phyloP scores from a whole-genome alignment of 2,888 invertebrate genomes.

The Agriopis aurantiaria region DNA sequence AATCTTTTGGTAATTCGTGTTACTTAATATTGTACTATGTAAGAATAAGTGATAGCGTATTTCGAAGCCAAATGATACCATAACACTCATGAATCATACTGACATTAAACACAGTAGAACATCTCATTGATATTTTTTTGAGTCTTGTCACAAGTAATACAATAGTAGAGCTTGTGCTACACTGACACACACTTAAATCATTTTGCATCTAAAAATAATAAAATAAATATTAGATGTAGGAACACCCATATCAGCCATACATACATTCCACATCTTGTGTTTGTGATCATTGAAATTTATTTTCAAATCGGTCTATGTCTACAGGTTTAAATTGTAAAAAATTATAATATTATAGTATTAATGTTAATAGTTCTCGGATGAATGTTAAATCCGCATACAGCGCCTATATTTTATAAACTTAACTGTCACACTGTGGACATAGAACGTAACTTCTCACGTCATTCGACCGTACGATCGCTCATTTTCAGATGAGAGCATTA shows the following conservation, averaged over 20 bases:
- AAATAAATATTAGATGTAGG: slow-evolving; percentile 22
- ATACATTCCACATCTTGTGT: slow-evolving; percentile 49
- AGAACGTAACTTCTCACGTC: slow-evolving; percentile 75
- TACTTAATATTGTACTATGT: slow-evolving; percentile 34
- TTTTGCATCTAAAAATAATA: slow-evolving; percentile 54
- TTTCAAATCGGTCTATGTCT: slow-evolving; percentile 45
- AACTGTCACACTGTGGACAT: slow-evolving; percentile 59
- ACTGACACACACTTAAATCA: slow-evolving; percentile 67
- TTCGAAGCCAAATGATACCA: slow-evolving; percentile 52
- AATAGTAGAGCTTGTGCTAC: slow-evolving; percentile 78
- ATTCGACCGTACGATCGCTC: slow-evolving; percentile 81
- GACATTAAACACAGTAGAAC: slow-evolving; percentile 41
- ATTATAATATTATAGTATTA: no score
- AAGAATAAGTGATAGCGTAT: slow-evolving; percentile 53
- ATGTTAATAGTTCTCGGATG: slow-evolving; percentile 14
- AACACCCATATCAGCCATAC: slow-evolving; percentile 32
- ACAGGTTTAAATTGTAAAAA: slow-evolving; percentile 28
- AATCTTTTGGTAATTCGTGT: slow-evolving; percentile 32
- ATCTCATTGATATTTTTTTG: slow-evolving; percentile 44
- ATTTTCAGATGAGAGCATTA: slow-evolving; percentile 91
- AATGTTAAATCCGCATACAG: slow-evolving; percentile 35
- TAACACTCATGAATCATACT: slow-evolving; percentile 39
- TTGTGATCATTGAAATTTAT: slow-evolving; percentile 35
- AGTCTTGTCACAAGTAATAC: slow-evolving; percentile 67
- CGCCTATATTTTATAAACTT: slow-evolving; percentile 21